Percentiles rank a stretch among this genome's conserved stretches.
Conservation (phyloP, 2,888 invertebrate species). For the Laspeyria flexula region DNA sequence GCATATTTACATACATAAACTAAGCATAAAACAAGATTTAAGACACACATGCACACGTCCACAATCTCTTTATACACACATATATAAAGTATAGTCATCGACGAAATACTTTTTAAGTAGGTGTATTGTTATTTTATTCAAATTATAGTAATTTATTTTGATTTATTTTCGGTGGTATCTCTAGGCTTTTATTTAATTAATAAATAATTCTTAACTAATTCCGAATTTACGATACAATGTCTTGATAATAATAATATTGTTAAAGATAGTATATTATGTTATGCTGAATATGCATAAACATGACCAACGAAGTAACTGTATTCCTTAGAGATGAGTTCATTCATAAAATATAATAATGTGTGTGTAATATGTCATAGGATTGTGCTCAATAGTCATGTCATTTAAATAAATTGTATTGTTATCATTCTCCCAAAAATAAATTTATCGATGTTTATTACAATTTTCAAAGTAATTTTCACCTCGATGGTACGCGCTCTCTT, state of each 20-base stretch:
- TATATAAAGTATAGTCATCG: conserved; percentile 58
- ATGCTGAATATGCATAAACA: conserved; percentile 3
- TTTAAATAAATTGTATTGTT: not conserved
- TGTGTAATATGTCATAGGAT: conserved; percentile 1
- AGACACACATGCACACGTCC: conserved; percentile 50
- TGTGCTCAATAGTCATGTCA: not conserved
- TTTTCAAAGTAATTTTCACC: conserved; percentile 38
- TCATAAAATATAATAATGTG: not conserved
- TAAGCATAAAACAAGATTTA: conserved; percentile 66
- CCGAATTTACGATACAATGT: conserved; percentile 4
- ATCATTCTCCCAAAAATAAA: not conserved
- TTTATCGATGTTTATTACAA: conserved; percentile 13
- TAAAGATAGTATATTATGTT: conserved; percentile 7
- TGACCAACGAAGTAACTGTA: conserved; percentile 6
- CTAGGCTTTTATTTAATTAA: conserved; percentile 35
- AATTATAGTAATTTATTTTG: conserved; percentile 48
- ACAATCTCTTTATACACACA: conserved; percentile 48
- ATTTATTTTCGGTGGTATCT: conserved; percentile 39
- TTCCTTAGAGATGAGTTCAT: not conserved
- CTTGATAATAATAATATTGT: conserved; percentile 19
- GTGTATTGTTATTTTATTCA: conserved; percentile 55
- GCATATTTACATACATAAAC: conserved; percentile 47
- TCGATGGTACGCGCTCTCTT: conserved; percentile 70
- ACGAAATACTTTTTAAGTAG: conserved; percentile 54
- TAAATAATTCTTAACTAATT: conserved; percentile 23